phyloP scores from a whole-genome alignment of 2,113 vertebrate species.

The Pleuronectes platessa region DNA sequence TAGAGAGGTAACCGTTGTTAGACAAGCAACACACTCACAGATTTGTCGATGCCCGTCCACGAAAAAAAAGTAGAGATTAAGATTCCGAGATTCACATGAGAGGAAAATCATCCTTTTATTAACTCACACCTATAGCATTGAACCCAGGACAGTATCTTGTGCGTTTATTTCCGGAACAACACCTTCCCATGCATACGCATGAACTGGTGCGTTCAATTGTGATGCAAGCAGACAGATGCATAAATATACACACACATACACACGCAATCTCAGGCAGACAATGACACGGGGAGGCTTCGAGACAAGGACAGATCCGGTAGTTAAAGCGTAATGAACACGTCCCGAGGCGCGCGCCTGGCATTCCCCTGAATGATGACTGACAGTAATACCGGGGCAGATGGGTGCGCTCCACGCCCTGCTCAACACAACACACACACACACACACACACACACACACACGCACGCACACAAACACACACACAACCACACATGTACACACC shows the following conservation, averaged over 20 bases:
- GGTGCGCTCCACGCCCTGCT: constrained; percentile 73
- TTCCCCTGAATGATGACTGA: constrained; percentile 83
- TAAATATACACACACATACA: constrained; percentile 70
- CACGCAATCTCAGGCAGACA: constrained; percentile 70
- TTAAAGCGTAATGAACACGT: constrained; percentile 85
- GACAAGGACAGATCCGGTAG: constrained; percentile 82
- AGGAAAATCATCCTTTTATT: background rate
- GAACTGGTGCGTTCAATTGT: constrained; percentile 58
- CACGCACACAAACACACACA: constrained; percentile 39
- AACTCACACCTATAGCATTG: constrained; percentile 2
- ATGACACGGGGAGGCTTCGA: constrained; percentile 68
- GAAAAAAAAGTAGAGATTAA: background rate
- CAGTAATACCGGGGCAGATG: constrained; percentile 82
- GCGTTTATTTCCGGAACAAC: constrained; percentile 10
- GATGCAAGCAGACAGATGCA: constrained; percentile 68
- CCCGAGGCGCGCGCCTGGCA: constrained; percentile 74
- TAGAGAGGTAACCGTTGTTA: constrained; percentile 26
- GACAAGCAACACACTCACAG: constrained; percentile 18
- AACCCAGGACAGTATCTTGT: constrained; percentile 22
- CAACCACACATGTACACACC: constrained; percentile 36
- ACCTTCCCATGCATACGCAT: constrained; percentile 1
- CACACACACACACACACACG: constrained; percentile 41
- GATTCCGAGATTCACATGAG: background rate
- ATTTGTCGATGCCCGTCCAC: background rate
- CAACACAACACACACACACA: constrained; percentile 54